These are phyloP conservation scores for Caenorhabditis zanzibari DNA, from an alignment of 2,888 invertebrate genomes.

Conservation along the genomic window DNA sequence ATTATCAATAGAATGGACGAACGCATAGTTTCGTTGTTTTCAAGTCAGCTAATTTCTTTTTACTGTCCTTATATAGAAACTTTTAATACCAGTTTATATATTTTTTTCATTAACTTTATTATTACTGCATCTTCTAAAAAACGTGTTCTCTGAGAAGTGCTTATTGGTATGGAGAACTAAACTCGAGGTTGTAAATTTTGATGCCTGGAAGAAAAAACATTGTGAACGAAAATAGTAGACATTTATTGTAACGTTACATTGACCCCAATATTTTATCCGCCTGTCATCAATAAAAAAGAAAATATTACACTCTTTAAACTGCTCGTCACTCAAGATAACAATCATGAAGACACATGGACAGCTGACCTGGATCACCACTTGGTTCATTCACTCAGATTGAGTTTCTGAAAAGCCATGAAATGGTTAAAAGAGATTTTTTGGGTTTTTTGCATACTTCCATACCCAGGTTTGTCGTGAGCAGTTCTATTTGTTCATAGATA, in stretches of 20 bases:
- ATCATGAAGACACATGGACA: neutral
- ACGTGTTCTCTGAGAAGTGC: neutral
- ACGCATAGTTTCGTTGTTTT: neutral
- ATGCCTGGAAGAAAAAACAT: too few species aligned
- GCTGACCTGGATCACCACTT: neutral
- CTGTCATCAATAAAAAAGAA: neutral
- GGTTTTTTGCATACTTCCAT: neutral
- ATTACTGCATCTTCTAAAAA: conserved; percentile 2
- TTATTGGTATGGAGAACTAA: too few species aligned
- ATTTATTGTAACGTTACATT: too few species aligned
- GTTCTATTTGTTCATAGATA: neutral
- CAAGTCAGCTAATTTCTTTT: neutral
- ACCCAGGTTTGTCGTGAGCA: neutral
- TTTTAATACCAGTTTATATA: neutral
- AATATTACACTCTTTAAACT: neutral
- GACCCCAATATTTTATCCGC: too few species aligned
- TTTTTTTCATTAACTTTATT: neutral
- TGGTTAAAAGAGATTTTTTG: neutral
- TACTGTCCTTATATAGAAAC: conserved; percentile 13
- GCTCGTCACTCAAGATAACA: neutral
- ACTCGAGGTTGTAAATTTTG: too few species aligned
- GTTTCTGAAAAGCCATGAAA: neutral
- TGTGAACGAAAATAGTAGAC: too few species aligned
- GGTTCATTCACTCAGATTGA: neutral
- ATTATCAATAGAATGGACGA: neutral